phyloP scores from a whole-genome alignment of 2,113 vertebrate species.

The Nannospalax galili region DNA sequence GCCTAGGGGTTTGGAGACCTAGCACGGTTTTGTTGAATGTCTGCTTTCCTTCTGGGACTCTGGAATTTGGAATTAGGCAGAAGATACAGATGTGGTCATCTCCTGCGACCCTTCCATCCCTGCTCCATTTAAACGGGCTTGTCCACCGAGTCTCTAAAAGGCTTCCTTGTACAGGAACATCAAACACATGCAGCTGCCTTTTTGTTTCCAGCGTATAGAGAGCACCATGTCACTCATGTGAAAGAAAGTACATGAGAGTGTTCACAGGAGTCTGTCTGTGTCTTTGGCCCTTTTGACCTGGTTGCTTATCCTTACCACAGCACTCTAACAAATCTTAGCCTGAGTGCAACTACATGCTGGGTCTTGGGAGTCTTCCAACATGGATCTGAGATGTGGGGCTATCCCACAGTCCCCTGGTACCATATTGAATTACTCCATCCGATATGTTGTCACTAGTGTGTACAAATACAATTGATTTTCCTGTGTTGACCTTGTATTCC shows the following conservation, averaged over 20 bases:
- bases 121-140: too few relatives aligned
- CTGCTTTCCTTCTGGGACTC: background rate
- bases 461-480: background rate
- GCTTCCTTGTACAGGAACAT: background rate
- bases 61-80: background rate
- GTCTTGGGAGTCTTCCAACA: background rate
- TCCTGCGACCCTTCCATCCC: too few relatives aligned
- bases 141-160: background rate
- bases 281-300: background rate
- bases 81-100: too few relatives aligned
- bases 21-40: too few relatives aligned
- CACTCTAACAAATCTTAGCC: background rate
- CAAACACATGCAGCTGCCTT: background rate
- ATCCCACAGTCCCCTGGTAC: background rate
- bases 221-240: accelerated
- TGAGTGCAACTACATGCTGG: background rate
- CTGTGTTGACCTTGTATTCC: background rate
- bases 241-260: background rate
- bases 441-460: background rate
- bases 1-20: too few relatives aligned
- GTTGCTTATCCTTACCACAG: background rate
- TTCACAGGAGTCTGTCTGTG: background rate
- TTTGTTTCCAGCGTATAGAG: background rate
- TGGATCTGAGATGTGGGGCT: background rate
- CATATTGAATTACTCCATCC: background rate